Evolutionary conservation across 2,113 vertebrate genomes (phyloP), one percentile per base, ranked within the genome.

Genomic region (Cariama cristata): DNA sequence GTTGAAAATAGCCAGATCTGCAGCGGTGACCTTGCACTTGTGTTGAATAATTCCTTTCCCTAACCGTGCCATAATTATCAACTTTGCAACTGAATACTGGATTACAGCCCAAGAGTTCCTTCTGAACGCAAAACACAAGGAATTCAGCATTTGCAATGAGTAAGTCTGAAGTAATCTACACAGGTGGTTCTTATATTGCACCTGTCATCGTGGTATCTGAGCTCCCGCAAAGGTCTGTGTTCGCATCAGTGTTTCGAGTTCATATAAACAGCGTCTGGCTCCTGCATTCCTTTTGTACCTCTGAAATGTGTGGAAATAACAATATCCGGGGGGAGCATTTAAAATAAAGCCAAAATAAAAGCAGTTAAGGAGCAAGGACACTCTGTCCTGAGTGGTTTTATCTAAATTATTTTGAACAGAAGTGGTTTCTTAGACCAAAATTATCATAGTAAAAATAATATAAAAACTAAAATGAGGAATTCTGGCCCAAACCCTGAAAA

Each of bases 31-130:
- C 95, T 90, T 77, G 85, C 53, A 71, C 56, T 96, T 45, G n/a
- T 91, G 67, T 88, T 89, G n/a, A 93, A 80, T 96, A 95, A 93
- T 86, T 96, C 92, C 87, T 81, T 94, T 93, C 67, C 82, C 60
- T 77, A 94, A 79, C 89, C 77, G 60, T 22, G 42, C 77, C 82
- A 13, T 81, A 94, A 96, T 96, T 88, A 91, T 86, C 91, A 96
- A 93, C 85, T 96, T 86, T 82, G 72, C 88, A 92, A 44, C 30
- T 30, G 67, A 96, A 63, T 73, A 28, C 93, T 93, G 74, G 74
- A 85, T 93, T 71, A n/a, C 42, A 81, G 93, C 83, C 92, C 66
- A 42, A 18, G 63, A 88, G 63, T 49, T 95, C 63, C 71, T 87
- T 8, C 73, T 75, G 87, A 85, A 75, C 47, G 75, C n/a, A 82